Base-by-base conservation (phyloP, 2,888 invertebrate species). In the Megastigmus dorsalis region DNA sequence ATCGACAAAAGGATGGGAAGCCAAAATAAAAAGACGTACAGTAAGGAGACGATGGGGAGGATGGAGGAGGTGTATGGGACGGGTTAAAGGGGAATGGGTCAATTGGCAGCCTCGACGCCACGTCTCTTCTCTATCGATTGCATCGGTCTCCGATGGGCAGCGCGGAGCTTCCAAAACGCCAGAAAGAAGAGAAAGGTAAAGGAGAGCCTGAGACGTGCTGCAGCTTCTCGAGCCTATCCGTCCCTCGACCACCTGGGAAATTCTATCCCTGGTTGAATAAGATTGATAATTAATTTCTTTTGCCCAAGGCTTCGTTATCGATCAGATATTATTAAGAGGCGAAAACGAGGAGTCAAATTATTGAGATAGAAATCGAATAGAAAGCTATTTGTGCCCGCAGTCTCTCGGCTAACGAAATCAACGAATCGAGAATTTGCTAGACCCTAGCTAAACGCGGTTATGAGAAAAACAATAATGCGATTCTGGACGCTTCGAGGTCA, bases 101-200 rank as follows among this genome's bases (percentile, higher is more conserved):
- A 38, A 73, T 80, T 80, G 79, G 76, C 70, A 73, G 75, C 43
- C 48, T 78, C 70, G 77, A 69, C 74, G 70, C 71, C 77, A 75
- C 81, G 72, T 78, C 78, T 78, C 78, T 50, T 74, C 55, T 75
- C 80, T 84, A 85, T 85, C 84, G 85, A 85, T 85, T 85, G n/a
- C n/a, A 85, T 85, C 82, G 84, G 84, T 81, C 80, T 6, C 74
- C 72, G 74, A 78, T 77, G 77, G 77, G 75, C 15, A 76, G 70
- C 67, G 70, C 67, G 77, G 67, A 68, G 67, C 68, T 72, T 71
- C 67, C 75, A 67, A 78, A 79, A 77, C 74, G 67, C 59, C 62
- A 50, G 23, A 63, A 48, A 71, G 63, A 63, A 73, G 48, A 68
- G 43, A 60, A 67, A 68, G 43, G 15, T 43, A 52, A 65, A 57